A percentile compares a stretch with the other conserved stretches of the same genome.
Conservation (phyloP, 2,888 invertebrate genomes). For the Venusia cambrica region DNA sequence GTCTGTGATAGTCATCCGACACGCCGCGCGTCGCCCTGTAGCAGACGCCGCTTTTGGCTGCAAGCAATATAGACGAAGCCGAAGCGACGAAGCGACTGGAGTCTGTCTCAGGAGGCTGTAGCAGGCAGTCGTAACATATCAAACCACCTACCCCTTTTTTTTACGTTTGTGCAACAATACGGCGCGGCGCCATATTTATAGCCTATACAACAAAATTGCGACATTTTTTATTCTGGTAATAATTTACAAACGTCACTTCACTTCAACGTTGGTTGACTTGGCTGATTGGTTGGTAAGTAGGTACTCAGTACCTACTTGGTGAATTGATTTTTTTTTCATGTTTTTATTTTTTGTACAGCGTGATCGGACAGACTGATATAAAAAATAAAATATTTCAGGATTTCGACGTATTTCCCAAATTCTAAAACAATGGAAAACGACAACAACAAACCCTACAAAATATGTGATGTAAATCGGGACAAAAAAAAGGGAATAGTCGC, state of each 20-base stretch:
- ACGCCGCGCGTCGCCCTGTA: too few species aligned
- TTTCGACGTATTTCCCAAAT: constrained; percentile 7
- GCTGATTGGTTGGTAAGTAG: constrained; percentile 18
- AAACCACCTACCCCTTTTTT: constrained; percentile 8
- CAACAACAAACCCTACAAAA: constrained; percentile 86
- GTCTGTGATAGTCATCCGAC: too few species aligned
- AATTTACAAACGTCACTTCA: constrained; percentile 24
- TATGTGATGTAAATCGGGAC: constrained; percentile 89
- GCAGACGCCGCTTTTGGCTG: constrained; percentile 17
- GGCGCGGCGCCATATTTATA: too few species aligned
- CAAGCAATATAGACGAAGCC: constrained; percentile 1
- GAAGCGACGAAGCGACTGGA: constrained; percentile 27
- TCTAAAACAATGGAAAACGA: constrained; percentile 78
- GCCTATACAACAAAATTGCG: too few species aligned
- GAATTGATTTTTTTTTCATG: too few species aligned
- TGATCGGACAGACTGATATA: not conserved
- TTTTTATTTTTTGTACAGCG: constrained; percentile 6
- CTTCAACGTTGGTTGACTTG: constrained; percentile 8
- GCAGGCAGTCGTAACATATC: constrained; percentile 41
- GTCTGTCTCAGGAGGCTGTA: constrained; percentile 46
- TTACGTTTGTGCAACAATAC: too few species aligned
- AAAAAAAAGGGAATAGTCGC: constrained; percentile 92
- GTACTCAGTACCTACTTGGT: too few species aligned
- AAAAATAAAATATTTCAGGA: constrained; percentile 14
- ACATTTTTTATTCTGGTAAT: constrained; percentile 33